Evolutionary conservation across 2,113 vertebrate genomes (phyloP), one percentile per base, ranked within the genome.

Genomic region (Phycodurus eques): DNA sequence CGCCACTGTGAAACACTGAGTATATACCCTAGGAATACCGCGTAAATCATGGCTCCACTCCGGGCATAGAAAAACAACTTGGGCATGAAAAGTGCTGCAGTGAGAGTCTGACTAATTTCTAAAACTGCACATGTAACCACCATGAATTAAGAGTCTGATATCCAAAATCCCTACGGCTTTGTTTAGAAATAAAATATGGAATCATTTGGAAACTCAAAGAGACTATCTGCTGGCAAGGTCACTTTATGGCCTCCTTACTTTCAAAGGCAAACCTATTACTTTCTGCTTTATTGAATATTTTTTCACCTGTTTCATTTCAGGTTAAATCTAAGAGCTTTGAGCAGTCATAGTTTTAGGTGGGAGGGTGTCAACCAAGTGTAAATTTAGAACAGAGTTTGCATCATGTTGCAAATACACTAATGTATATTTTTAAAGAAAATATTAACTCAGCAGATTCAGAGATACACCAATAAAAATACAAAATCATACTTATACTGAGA

Each of bases 121-220:
- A 80, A 79, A 76, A 63, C 79, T 72, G 80, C 85, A 87, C 81
- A 84, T 81, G 80, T 85, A 85, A 88, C 74, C 56, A 39, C 69
- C 22, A 15, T 67, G 83, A 79, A 85, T 89, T 86, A 88, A 27
- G 72, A 19, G 70, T 65, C 67, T 74, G 80, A 83, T 83, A 88
- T 81, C 78, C 79, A 78, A 89, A 85, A 86, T 69, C 83, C 87
- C 83, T 59, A 63, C 53, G 60, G 87, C 85, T 82, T 59, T 90
- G 86, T 90, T 92, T 92, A 79, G 77, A 91, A 83, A 90, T 91
- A 67, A 90, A 89, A 91, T 86, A 85, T 70, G 68, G 79, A 89
- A 91, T 80, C 15, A 86, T 89, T 88, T 82, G 70, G 64, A 88
- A 85, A 85, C 86, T 80, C 81, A 79, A 79, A 83, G 76, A 76